Conservation (phyloP, 2,113 vertebrate genomes). For the Callorhinus ursinus region DNA sequence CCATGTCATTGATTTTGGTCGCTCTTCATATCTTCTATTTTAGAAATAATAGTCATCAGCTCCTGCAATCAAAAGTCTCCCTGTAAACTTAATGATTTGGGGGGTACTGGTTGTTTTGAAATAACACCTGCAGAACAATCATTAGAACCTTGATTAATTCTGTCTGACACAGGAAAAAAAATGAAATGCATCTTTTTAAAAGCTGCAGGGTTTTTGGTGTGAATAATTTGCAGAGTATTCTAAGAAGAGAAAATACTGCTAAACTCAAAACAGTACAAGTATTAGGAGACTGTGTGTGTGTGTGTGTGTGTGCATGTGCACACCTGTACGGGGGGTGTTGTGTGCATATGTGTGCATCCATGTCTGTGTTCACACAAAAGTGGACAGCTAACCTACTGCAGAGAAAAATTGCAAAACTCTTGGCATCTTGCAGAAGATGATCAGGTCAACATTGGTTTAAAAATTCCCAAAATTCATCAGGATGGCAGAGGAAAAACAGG, state of each 20-base stretch:
- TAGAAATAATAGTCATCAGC: neutral
- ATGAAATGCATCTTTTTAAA: slow-evolving; percentile 73
- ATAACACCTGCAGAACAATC: slow-evolving; percentile 78
- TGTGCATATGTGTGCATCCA: no score
- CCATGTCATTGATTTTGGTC: neutral
- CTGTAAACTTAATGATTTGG: slow-evolving; percentile 50
- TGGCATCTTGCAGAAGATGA: neutral
- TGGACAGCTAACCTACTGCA: slow-evolving; percentile 39
- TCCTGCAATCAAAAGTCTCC: slow-evolving; percentile 23
- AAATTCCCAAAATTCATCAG: neutral
- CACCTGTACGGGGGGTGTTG: accelerated
- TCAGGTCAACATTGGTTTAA: neutral
- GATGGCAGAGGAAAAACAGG: neutral
- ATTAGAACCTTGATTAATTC: slow-evolving; percentile 82
- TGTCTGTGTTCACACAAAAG: neutral
- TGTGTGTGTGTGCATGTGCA: no score
- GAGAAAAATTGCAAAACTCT: neutral
- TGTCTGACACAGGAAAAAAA: slow-evolving; percentile 71
- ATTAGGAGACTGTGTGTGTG: neutral
- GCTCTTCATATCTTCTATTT: neutral
- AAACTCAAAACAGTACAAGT: slow-evolving; percentile 53
- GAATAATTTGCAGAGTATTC: slow-evolving; percentile 77
- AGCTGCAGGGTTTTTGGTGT: slow-evolving; percentile 72
- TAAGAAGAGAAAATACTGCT: slow-evolving; percentile 65
- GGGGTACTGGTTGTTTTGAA: slow-evolving; percentile 76